phyloP scores from a whole-genome alignment of 1,140 invertebrate genomes.

The Drosophila quadrilineata region DNA sequence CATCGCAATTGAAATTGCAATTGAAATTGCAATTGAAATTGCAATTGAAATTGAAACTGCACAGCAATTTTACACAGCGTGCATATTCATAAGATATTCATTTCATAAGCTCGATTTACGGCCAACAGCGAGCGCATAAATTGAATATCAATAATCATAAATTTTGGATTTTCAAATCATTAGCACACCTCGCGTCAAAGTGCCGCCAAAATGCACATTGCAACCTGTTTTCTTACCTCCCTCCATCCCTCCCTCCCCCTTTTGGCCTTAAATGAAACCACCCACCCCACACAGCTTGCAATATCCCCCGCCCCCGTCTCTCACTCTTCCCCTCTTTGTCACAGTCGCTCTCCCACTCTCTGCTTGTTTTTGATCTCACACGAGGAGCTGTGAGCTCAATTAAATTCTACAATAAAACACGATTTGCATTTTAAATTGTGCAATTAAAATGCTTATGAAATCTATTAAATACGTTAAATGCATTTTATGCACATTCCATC shows the following conservation, averaged over 20 bases:
- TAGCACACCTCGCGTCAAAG: conserved; percentile 61
- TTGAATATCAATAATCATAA: conserved; percentile 61
- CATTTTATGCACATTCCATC: conserved; percentile 60
- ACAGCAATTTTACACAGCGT: no score
- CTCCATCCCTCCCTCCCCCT: no score
- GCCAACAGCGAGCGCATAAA: conserved; percentile 46
- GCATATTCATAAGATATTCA: conserved; percentile 60
- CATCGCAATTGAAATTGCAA: no score
- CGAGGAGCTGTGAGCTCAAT: conserved; percentile 66
- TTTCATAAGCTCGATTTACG: not conserved
- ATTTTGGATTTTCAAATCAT: conserved; percentile 72
- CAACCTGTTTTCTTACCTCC: conserved; percentile 55
- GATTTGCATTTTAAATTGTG: conserved; percentile 79
- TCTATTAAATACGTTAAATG: conserved; percentile 77
- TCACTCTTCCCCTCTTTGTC: not conserved
- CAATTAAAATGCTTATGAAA: conserved; percentile 80
- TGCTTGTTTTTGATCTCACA: conserved; percentile 57
- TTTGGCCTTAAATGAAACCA: conserved; percentile 8
- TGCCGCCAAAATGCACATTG: conserved; percentile 36
- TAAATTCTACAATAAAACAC: conserved; percentile 75
- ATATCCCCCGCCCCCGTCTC: not conserved
- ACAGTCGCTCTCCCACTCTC: no score
- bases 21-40: no score
- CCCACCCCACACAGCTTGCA: not conserved
- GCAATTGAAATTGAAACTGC: no score